Conservation (phyloP, 2,797 vertebrate genomes). For the Coracias cyanogaster region DNA sequence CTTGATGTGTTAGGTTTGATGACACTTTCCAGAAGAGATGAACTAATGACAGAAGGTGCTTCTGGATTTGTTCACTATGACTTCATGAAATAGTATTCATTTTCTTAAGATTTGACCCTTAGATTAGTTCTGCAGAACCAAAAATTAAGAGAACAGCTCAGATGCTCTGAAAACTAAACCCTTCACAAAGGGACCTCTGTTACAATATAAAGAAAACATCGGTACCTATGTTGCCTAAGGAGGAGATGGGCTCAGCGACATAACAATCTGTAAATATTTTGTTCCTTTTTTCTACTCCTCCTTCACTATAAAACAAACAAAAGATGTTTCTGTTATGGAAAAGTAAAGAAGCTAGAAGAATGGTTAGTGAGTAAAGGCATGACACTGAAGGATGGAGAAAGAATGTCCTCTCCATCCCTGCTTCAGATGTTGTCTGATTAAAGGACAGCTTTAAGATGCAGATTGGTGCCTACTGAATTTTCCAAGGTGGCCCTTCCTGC, state of each 20-base stretch:
- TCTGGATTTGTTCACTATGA: not conserved
- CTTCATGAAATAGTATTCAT: not conserved
- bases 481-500: not conserved
- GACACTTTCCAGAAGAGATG: not conserved
- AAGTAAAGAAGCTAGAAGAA: not conserved
- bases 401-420: not conserved
- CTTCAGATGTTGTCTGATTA: not conserved
- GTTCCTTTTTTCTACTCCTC: not conserved
- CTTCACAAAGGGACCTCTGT: not conserved
- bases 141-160: not conserved
- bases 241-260: not conserved
- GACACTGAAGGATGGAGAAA: not conserved
- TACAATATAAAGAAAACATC: not conserved
- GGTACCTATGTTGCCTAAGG: not conserved
- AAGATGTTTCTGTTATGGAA: not conserved
- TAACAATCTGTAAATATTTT: not conserved
- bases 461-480: not conserved
- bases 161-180: not conserved
- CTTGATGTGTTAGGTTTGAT: not conserved
- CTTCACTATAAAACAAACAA: not conserved
- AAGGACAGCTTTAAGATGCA: not conserved
- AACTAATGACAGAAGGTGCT: not conserved
- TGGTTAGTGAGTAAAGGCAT: not conserved
- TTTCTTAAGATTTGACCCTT: not conserved
- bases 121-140: not conserved